These are phyloP conservation scores for Teleopsis dalmanni DNA, from an alignment of 1,140 invertebrate genomes.

Conservation along the genomic window DNA sequence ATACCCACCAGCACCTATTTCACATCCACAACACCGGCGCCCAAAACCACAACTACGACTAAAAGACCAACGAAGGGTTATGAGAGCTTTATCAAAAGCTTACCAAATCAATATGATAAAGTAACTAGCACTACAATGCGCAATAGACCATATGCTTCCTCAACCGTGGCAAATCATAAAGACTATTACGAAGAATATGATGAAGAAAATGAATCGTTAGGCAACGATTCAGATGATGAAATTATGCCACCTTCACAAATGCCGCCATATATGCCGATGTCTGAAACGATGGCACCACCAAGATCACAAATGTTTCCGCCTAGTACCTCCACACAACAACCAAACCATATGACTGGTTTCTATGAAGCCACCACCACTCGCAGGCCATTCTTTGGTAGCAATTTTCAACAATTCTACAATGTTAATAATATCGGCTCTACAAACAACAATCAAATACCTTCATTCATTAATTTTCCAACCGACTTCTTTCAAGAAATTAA, in stretches of 20 bases:
- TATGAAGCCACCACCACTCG: conserved; percentile 34
- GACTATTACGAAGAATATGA: conserved; percentile 42
- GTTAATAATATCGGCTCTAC: conserved; percentile 4
- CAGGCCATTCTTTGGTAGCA: conserved; percentile 21
- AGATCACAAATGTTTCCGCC: conserved; percentile 25
- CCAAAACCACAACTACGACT: conserved; percentile 8
- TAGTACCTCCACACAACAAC: neutral
- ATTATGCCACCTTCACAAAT: conserved; percentile 46
- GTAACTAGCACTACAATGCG: conserved; percentile 8
- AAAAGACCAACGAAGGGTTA: conserved; percentile 27
- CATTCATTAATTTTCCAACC: conserved; percentile 39
- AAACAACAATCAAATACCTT: conserved; percentile 26
- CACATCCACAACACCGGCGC: neutral
- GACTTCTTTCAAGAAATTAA: conserved; percentile 41
- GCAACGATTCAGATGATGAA: conserved; percentile 48
- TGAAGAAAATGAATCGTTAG: conserved; percentile 49
- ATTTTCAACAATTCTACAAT: conserved; percentile 16
- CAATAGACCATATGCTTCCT: no score
- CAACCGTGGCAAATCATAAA: conserved; percentile 16
- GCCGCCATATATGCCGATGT: conserved; percentile 54
- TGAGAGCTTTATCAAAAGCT: conserved; percentile 31
- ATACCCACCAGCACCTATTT: no score
- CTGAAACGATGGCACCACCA: conserved; percentile 46
- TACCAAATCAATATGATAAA: conserved; percentile 22
- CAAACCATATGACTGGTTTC: conserved; percentile 20